These are phyloP conservation scores for Xyliphius kryptos DNA, from an alignment of 2,113 vertebrate genomes.

Conservation along the genomic window DNA sequence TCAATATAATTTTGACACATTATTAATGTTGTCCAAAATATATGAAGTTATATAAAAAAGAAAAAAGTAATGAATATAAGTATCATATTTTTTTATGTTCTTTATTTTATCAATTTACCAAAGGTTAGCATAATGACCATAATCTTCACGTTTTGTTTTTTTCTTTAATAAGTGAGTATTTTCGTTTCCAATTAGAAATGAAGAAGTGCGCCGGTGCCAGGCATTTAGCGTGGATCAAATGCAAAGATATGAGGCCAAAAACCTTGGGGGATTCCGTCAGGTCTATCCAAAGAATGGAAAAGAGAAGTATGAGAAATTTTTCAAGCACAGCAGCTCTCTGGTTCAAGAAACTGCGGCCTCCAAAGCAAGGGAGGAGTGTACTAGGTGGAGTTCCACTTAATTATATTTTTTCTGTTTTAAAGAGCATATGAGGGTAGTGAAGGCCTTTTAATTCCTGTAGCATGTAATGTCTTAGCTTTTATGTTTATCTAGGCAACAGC, in stretches of 20 bases:
- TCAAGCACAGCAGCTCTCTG: conserved; percentile 75
- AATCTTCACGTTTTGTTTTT: no score
- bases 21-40: no score
- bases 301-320: conserved; percentile 76
- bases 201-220: conserved; percentile 68
- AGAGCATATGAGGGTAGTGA: no score
- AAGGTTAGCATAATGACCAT: no score
- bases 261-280: conserved; percentile 71
- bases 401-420: no score
- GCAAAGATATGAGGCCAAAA: conserved; percentile 69
- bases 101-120: no score
- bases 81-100: no score
- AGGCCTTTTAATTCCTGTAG: no score
- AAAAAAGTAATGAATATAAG: no score
- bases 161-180: conserved; percentile 4
- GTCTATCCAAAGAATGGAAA: conserved; percentile 69
- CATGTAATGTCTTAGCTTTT: not conserved
- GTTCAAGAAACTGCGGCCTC: conserved; percentile 76
- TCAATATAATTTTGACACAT: conserved; percentile 28
- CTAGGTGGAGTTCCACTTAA: conserved; percentile 65
- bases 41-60: no score
- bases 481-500: conserved; percentile 62
- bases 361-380: conserved; percentile 72
- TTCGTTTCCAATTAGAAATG: conserved; percentile 43
- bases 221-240: conserved; percentile 64